These are phyloP conservation scores for Colius striatus DNA, from an alignment of 2,113 vertebrate species.

Conservation along the genomic window DNA sequence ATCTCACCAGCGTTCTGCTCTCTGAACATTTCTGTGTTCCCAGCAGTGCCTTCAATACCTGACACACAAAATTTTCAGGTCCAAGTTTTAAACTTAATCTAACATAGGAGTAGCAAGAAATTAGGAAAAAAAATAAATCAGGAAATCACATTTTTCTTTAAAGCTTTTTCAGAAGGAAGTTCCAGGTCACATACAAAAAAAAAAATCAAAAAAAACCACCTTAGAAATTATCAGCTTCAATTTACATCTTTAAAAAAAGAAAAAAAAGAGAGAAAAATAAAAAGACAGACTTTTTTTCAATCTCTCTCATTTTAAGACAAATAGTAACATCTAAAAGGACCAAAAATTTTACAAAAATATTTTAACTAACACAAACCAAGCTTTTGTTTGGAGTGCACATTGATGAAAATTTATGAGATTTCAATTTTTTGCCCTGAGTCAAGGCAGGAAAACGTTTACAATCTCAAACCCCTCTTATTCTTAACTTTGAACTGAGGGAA, in stretches of 20 bases:
- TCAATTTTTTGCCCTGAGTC: neutral
- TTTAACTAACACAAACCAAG: neutral
- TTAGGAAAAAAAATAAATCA: too few species aligned
- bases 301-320: neutral
- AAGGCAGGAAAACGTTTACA: constrained; percentile 31
- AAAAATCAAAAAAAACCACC: too few species aligned
- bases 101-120: neutral
- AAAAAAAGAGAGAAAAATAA: neutral
- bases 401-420: constrained; percentile 12
- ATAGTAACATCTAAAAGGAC: neutral
- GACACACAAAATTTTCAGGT: fast-evolving
- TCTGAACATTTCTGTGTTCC: neutral
- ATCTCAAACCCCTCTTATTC: neutral
- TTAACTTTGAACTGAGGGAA: constrained; percentile 25
- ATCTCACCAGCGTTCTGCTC: fast-evolving
- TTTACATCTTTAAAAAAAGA: neutral
- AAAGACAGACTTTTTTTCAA: neutral
- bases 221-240: neutral
- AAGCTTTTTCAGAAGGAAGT: neutral
- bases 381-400: neutral
- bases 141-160: neutral
- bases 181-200: neutral
- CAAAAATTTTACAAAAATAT: neutral
- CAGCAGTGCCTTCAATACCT: neutral
- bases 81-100: neutral